A percentile compares a stretch with the other conserved stretches of the same genome.
phyloP scores from a whole-genome alignment of 2,797 vertebrate genomes.

The Darevskia mixta region DNA sequence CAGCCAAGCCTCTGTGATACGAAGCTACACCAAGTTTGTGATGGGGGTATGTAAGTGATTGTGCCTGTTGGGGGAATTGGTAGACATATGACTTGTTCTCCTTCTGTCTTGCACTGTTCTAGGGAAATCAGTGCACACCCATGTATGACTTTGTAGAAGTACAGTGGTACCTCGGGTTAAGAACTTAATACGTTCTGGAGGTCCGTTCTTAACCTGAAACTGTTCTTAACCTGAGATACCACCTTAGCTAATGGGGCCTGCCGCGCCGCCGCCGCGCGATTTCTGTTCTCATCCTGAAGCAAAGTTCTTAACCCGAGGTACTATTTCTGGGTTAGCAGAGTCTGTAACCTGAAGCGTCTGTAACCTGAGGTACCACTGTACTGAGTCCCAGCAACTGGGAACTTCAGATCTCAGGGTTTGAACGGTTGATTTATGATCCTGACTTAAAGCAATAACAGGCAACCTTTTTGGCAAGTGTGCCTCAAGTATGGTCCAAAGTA shows the following conservation, averaged over 20 bases:
- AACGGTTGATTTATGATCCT: not conserved
- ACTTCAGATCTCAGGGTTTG: not conserved
- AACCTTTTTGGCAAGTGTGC: not conserved
- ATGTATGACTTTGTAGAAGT: not conserved
- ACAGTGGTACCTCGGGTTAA: too few relatives aligned
- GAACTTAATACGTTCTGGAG: too few relatives aligned
- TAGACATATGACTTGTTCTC: not conserved
- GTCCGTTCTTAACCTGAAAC: too few relatives aligned
- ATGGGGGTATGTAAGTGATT: slow-evolving; percentile 84
- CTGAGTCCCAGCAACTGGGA: not conserved
- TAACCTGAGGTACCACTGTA: not conserved
- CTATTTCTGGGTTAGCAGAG: too few relatives aligned
- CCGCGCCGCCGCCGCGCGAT: too few relatives aligned
- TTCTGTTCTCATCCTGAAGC: too few relatives aligned
- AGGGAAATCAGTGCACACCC: not conserved
- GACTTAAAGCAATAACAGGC: not conserved
- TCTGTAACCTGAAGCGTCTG: too few relatives aligned
- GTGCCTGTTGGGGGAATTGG: not conserved
- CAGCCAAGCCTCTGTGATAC: slow-evolving; percentile 87
- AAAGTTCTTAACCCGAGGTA: too few relatives aligned
- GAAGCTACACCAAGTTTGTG: slow-evolving; percentile 91
- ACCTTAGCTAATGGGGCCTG: too few relatives aligned
- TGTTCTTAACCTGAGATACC: too few relatives aligned
- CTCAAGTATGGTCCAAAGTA: not conserved
- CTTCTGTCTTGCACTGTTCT: not conserved